These are phyloP conservation scores for Elegia similella DNA, from an alignment of 2,888 invertebrate species.

Conservation along the genomic window DNA sequence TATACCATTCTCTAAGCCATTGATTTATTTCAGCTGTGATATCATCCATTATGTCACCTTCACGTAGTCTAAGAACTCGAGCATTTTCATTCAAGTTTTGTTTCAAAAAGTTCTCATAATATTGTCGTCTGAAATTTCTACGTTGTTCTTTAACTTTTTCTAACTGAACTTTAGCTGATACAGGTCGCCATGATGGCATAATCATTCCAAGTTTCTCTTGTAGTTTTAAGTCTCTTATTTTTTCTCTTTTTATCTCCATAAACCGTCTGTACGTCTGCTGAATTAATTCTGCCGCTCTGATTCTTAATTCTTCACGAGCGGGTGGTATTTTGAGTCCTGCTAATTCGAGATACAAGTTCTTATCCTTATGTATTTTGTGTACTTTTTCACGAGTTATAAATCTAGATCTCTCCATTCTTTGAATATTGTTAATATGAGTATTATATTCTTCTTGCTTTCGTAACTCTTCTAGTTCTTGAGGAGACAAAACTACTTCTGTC, in stretches of 20 bases:
- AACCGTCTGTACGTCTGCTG: constrained; percentile 64
- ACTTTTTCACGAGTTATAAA: constrained; percentile 35
- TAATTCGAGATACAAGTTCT: constrained; percentile 59
- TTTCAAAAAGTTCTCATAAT: constrained; percentile 67
- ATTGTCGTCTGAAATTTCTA: constrained; percentile 64
- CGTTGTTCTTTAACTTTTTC: constrained; percentile 70
- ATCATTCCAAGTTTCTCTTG: constrained; percentile 80
- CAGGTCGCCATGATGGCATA: constrained; percentile 71
- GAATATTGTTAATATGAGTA: constrained; percentile 52
- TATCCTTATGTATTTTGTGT: constrained; percentile 55
- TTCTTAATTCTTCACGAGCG: constrained; percentile 41
- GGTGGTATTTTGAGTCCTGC: constrained; percentile 60
- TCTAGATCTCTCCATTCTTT: constrained; percentile 68
- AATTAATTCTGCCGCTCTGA: constrained; percentile 52
- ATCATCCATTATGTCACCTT: constrained; percentile 85
- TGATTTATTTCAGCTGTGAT: constrained; percentile 88
- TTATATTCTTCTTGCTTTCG: constrained; percentile 50
- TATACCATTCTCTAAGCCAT: constrained; percentile 87
- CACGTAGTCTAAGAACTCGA: constrained; percentile 70
- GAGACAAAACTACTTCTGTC: constrained; percentile 40
- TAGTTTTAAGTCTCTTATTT: constrained; percentile 58
- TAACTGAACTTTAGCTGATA: constrained; percentile 66
- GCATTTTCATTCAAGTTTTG: constrained; percentile 73
- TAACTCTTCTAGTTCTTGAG: constrained; percentile 50
- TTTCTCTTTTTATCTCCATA: constrained; percentile 58